phyloP scores from a whole-genome alignment of 2,888 invertebrate genomes.

The Lysandra coridon region DNA sequence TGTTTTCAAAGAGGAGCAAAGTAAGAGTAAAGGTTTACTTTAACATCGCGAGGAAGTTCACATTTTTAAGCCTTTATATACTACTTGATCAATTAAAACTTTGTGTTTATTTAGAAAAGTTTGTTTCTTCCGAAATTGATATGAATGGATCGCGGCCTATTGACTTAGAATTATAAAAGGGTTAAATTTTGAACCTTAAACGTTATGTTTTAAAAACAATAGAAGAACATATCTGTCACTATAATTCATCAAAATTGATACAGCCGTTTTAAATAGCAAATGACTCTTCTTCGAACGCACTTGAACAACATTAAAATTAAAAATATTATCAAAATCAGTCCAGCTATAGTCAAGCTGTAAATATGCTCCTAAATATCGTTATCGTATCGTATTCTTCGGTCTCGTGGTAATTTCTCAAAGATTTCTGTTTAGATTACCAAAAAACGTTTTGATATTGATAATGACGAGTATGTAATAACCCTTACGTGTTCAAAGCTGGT shows the following conservation, averaged over 20 bases:
- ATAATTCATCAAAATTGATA: no score
- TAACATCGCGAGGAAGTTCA: background rate
- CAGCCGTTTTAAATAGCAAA: no score
- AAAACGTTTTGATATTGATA: background rate
- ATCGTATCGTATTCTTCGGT: no score
- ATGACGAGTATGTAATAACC: background rate
- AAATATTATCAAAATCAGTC: background rate
- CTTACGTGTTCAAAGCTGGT: conserved; percentile 29
- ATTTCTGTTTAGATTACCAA: background rate
- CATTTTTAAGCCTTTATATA: conserved; percentile 9
- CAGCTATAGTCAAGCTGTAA: background rate
- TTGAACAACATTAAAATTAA: background rate
- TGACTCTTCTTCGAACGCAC: background rate
- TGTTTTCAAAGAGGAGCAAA: conserved; percentile 13
- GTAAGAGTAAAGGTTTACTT: conserved; percentile 19
- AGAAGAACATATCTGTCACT: no score
- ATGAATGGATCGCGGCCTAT: background rate
- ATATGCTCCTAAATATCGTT: no score
- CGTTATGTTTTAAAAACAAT: no score
- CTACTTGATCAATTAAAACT: background rate
- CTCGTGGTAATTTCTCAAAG: background rate
- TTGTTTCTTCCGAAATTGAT: background rate
- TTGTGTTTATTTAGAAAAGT: background rate
- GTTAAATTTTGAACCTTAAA: background rate
- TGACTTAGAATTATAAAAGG: background rate